Evolutionary conservation across 2,888 invertebrate species (phyloP), one percentile per base, ranked within the genome.

Genomic region (Tipula helvola): DNA sequence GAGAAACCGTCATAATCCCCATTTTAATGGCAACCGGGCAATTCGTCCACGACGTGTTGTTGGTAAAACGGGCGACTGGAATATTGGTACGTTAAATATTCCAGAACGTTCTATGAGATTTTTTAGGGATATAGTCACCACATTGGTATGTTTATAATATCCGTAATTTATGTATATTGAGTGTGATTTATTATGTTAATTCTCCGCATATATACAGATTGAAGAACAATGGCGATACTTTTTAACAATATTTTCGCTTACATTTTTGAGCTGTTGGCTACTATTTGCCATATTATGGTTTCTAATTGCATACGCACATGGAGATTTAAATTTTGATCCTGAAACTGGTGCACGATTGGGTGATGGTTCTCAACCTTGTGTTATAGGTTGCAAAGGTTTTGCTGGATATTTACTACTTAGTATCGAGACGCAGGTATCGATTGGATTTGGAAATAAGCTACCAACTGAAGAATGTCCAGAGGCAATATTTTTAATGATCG

Each of bases 191-290:
- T 41, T 18, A 18, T 18, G 7, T 57, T 57, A 57, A 18, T 57
- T 96, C 95, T 90, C 93, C 28, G 28, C 28, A 28, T 28, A 28
- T 28, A 28, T 95, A 36, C 88, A 91, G 89, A 92, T 94, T 86
- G 94, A 94, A 89, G 91, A 93, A 87, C 96, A 97, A 91, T 99
- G 99, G 99, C 94, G 97, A 87, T 97, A 96, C 95, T 97, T 97
- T 86, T 92, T 98, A 86, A 92, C 97, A 86, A 94, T 97, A 87
- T 98, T 98, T 90, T 94, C 96, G 44, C 93, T 96, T 87, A 96
- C 96, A 87, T 98, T 98, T 91, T 94, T 98, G 88, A 89, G 94
- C 12, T 95, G 96, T 90, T 97, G 97, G 97, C 91, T 96, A 36
- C 89, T 95, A 12, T 97, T 97, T 90, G 96, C 96, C 0, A 92